phyloP scores from a whole-genome alignment of 2,797 vertebrate genomes.

The Scleropages formosus region DNA sequence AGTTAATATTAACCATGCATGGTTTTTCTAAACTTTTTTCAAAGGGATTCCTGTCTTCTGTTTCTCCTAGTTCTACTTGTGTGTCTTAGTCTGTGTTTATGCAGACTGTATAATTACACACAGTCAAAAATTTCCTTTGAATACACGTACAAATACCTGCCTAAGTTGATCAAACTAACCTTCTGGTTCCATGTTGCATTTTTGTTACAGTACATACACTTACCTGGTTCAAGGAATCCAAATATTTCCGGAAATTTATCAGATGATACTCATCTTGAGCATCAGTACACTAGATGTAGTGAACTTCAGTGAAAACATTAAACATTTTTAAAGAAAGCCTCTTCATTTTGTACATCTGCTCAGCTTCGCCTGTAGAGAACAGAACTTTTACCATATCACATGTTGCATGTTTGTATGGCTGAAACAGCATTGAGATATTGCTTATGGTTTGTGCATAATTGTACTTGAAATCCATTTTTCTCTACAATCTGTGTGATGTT shows the following conservation, averaged over 20 bases:
- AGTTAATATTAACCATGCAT: too few relatives aligned
- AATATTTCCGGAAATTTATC: too few relatives aligned
- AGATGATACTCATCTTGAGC: slow-evolving; percentile 6
- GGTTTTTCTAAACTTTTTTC: too few relatives aligned
- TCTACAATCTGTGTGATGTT: too few relatives aligned
- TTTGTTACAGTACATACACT: slow-evolving; percentile 15
- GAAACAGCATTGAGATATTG: background rate
- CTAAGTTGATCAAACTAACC: background rate
- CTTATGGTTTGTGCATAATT: background rate
- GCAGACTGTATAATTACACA: slow-evolving; percentile 33
- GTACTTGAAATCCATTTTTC: too few relatives aligned
- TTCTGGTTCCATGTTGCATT: too few relatives aligned
- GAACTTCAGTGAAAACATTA: slow-evolving; percentile 17
- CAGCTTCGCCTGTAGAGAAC: too few relatives aligned
- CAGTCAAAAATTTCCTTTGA: slow-evolving; percentile 11
- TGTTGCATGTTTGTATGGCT: too few relatives aligned
- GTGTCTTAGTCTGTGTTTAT: slow-evolving; percentile 34
- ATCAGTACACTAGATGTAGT: background rate
- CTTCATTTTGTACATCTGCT: background rate
- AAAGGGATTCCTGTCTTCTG: slow-evolving; percentile 32
- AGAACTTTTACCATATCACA: too few relatives aligned
- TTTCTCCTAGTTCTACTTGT: slow-evolving; percentile 29
- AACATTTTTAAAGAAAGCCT: slow-evolving; percentile 16
- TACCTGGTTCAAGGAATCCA: background rate
- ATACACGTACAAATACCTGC: too few relatives aligned